Base-by-base conservation (phyloP, 2,888 invertebrate species). In the Copidosoma aretas region DNA sequence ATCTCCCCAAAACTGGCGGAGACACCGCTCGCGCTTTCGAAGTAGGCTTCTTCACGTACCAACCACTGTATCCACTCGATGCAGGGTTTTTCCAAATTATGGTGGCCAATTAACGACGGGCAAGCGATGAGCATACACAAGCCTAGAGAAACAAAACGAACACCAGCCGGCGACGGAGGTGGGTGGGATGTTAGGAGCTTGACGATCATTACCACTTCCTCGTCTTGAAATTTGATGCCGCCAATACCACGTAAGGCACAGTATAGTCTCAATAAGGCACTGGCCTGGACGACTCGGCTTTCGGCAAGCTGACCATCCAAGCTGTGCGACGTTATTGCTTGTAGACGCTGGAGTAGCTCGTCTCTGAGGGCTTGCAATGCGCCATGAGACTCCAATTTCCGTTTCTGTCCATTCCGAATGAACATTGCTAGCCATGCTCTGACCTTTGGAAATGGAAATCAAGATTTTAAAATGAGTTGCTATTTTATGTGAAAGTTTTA, bases 41-140 rank as follows among this genome's bases (percentile, higher is more conserved):
- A 93, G 81, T 94, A 94, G 1, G 93, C 92, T 84, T 95, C 95
- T 82, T 95, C 95, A 75, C 91, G 90, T 0, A 95, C 94, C 0
- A 98, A 87, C 95, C 96, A 97, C 76, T 94, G 93, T 17, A 95
- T 91, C 97, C 97, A 97, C 81, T 95, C 94, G 67, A 96, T 91
- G 19, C 93, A 92, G 78, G 90, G 90, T 72, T 91, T 91, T 84
- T 98, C 98, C 78, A 94, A 91, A 73, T 80, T 78, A 60, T 82
- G 85, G 81, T 84, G 85, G 75, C 90, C 88, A 77, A 92, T 91
- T 22, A 98, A 85, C 2, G 94, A 93, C 1, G 97, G 96, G 81
- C 96, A 97, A 0, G 97, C 95, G 56, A 98, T 92, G 1, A 98
- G 88, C 93, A 97, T 95, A 80, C 97, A 97, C 1, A 98, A 88